phyloP scores from a whole-genome alignment of 2,797 vertebrate species.

The Pelodytes ibericus region DNA sequence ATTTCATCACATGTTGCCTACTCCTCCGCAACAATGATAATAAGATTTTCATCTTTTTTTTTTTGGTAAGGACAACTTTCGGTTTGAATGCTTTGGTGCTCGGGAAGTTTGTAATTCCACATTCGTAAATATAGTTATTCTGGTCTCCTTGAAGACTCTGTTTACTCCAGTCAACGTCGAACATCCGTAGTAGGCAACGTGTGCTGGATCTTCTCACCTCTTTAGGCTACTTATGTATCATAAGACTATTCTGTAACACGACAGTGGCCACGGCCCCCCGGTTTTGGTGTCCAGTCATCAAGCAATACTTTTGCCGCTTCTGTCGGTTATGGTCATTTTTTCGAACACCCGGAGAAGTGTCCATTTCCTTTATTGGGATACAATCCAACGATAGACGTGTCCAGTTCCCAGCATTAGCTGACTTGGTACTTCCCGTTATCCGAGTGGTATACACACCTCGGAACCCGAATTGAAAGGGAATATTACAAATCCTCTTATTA shows the following conservation, averaged over 20 bases:
- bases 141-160: neutral
- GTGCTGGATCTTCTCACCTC: neutral
- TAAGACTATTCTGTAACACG: no score
- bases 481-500: no score
- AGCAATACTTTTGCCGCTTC: neutral
- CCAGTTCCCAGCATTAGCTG: neutral
- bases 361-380: neutral
- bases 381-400: neutral
- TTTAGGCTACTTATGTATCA: no score
- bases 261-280: neutral
- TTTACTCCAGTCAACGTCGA: neutral
- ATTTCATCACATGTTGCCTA: neutral
- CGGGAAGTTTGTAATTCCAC: neutral
- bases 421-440: neutral
- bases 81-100: slow-evolving; percentile 50
- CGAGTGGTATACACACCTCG: slow-evolving; percentile 18
- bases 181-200: neutral
- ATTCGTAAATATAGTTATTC: neutral
- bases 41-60: neutral
- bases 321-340: neutral
- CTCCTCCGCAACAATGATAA: neutral
- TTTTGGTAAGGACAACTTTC: slow-evolving; percentile 40
- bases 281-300: neutral
- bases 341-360: neutral
- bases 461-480: neutral